Evolutionary conservation across 53 echinoderm and acorn worm species (phyloP).

Genomic region (Temnopleurus reevesii): DNA sequence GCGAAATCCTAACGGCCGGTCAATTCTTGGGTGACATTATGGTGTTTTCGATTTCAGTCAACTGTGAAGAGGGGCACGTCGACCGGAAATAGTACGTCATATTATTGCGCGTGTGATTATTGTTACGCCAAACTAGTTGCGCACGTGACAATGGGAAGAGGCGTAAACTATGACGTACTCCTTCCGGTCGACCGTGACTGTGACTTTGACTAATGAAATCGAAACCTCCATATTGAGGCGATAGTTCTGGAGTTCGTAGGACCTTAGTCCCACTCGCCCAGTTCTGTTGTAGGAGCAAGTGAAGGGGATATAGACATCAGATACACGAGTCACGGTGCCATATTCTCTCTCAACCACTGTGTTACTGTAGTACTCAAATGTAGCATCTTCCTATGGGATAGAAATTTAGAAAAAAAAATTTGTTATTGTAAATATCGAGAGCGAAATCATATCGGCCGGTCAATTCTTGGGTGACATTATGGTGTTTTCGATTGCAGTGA

Average conservation of each 20-base stretch:
- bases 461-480: conserved; percentile 18
- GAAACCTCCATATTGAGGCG: too few relatives aligned
- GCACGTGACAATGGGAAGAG: too few relatives aligned
- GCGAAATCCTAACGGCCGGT: conserved; percentile 27
- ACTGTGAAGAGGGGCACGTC: too few relatives aligned
- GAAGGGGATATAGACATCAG: conserved; percentile 45
- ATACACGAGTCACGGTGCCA: background rate
- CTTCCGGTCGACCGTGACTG: too few relatives aligned
- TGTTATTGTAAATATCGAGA: conserved; percentile 38
- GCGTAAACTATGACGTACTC: too few relatives aligned
- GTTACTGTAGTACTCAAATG: conserved; percentile 30
- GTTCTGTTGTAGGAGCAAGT: conserved; percentile 36
- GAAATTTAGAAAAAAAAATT: too few relatives aligned
- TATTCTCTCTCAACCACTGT: conserved; percentile 28
- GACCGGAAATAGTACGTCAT: too few relatives aligned
- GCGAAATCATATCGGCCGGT: conserved; percentile 28
- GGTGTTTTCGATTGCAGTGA: too few relatives aligned
- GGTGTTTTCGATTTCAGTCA: too few relatives aligned
- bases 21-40: background rate
- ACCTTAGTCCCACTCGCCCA: conserved; percentile 27
- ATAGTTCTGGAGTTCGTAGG: conserved; percentile 47
- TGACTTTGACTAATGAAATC: too few relatives aligned
- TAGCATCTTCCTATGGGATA: conserved; percentile 14
- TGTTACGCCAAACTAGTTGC: too few relatives aligned
- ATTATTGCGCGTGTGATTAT: too few relatives aligned